These are phyloP conservation scores for Gobio gobio DNA, from an alignment of 2,113 vertebrate genomes.

Conservation along the genomic window DNA sequence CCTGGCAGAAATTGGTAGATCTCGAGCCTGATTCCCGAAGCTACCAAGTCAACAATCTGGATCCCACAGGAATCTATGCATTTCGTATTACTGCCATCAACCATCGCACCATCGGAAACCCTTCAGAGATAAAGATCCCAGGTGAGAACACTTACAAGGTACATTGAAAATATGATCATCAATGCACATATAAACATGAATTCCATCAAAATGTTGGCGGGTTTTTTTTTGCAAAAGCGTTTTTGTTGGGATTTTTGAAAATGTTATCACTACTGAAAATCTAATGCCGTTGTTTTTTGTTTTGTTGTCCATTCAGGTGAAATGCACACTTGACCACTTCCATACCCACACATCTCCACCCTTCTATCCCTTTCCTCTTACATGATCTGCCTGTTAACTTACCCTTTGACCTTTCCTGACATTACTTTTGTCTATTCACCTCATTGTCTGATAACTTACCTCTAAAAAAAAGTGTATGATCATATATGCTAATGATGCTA, in stretches of 20 bases:
- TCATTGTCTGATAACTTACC: neutral
- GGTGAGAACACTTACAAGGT: constrained; percentile 73
- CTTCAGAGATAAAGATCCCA: constrained; percentile 87
- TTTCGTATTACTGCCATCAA: constrained; percentile 87
- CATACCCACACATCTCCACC: constrained; percentile 47
- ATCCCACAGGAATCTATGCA: constrained; percentile 78
- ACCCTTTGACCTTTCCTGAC: constrained; percentile 53
- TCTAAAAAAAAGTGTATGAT: neutral
- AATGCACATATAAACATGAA: constrained; percentile 6
- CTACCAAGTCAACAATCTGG: constrained; percentile 78
- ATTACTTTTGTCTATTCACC: constrained; percentile 16
- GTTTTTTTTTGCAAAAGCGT: neutral
- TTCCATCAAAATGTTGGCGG: neutral
- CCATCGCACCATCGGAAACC: constrained; percentile 83
- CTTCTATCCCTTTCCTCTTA: constrained; percentile 49
- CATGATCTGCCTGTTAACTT: constrained; percentile 49
- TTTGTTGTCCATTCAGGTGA: constrained; percentile 77
- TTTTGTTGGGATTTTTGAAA: neutral
- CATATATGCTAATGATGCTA: neutral
- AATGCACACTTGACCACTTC: constrained; percentile 55
- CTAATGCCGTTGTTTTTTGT: constrained; percentile 67
- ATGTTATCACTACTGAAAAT: constrained; percentile 12
- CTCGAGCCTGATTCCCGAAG: constrained; percentile 78
- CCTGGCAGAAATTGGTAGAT: constrained; percentile 79
- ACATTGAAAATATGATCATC: neutral